Evolutionary conservation across 2,113 vertebrate species (phyloP), one percentile per base, ranked within the genome.

Genomic region (Chiloscyllium plagiosum): DNA sequence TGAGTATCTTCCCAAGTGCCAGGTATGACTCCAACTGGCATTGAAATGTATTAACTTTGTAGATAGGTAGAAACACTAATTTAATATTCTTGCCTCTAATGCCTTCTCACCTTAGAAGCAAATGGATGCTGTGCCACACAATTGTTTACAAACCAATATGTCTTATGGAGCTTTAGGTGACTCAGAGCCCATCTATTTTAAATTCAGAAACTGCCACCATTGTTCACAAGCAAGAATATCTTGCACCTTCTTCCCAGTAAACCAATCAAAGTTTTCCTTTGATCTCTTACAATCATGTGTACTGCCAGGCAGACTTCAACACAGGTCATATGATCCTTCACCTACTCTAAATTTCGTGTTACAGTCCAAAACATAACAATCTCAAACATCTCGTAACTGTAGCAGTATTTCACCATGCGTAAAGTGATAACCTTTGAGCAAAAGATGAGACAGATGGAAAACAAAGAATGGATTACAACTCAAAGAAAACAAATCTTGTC

Each of bases 401-500:
- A 72, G 29, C 4, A 72, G 22, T 20, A 17, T 90, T 33, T 90
- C 87, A 61, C 3, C 26, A 61, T 19, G 8, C 10, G 12, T 50
- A 56, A 29, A 89, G 86, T 29, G 86, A 56, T 56, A 90, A 90
- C 8, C 29, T 90, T 90, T 29, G 24, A 90, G 26, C 24, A 56
- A 61, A 56, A 90, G 29, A 56, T 90, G 52, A 65, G 52, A 33
- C 87, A 90, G 87, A n/a, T 3, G 12, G 29, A 33, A 52, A 33
- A 90, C 52, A 56, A 29, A 90, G 56, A 26, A n/a, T 90, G 52
- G 87, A 90, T 61, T 89, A 33, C 17, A 65, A 1, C 87, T 29
- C 26, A 90, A 61, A 90, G 86, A 65, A 90, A 90, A 90, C 52
- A 90, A 90, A n/a, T 61, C 52, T 90, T 89, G 24, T 90, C 87